These are phyloP conservation scores for Centropyge bicolor DNA, from an alignment of 2,797 vertebrate species.

Conservation along the genomic window DNA sequence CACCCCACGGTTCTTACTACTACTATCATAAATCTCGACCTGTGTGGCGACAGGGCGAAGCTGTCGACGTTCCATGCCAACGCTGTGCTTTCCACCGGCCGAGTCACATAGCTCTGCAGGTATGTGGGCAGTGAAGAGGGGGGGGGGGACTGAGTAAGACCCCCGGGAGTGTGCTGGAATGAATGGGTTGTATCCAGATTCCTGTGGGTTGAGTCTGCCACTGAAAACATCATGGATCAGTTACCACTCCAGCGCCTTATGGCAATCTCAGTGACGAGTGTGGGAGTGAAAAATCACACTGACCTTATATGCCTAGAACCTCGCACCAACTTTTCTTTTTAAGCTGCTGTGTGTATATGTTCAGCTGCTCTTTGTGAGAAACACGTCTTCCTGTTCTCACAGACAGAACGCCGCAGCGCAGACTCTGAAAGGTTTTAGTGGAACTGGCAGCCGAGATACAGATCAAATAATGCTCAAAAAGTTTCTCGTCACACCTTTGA, in stretches of 20 bases:
- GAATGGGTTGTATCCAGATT: constrained; percentile 46
- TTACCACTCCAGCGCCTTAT: constrained; percentile 1
- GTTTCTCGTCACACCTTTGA: background rate
- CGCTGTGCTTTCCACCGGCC: constrained; percentile 35
- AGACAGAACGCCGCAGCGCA: background rate
- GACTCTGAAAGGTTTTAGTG: background rate
- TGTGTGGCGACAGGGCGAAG: constrained; percentile 51
- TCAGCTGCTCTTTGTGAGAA: constrained; percentile 6
- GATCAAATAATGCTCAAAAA: background rate
- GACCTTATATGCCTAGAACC: background rate
- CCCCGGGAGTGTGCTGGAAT: constrained; percentile 43
- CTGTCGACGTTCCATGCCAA: constrained; percentile 51
- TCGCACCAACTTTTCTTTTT: background rate
- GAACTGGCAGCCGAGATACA: background rate
- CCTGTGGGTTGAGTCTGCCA: constrained; percentile 30
- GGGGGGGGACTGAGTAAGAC: constrained; percentile 14
- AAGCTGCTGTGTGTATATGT: background rate
- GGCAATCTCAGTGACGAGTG: background rate
- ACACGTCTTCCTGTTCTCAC: constrained; percentile 39
- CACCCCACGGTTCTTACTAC: constrained; percentile 40
- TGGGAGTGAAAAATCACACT: background rate
- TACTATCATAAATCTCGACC: constrained; percentile 57
- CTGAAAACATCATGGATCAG: constrained; percentile 45
- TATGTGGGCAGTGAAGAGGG: constrained; percentile 31
- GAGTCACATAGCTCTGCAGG: constrained; percentile 55